These are phyloP conservation scores for Emydura subglobosa DNA, from an alignment of 2,113 vertebrate genomes.

Conservation along the genomic window DNA sequence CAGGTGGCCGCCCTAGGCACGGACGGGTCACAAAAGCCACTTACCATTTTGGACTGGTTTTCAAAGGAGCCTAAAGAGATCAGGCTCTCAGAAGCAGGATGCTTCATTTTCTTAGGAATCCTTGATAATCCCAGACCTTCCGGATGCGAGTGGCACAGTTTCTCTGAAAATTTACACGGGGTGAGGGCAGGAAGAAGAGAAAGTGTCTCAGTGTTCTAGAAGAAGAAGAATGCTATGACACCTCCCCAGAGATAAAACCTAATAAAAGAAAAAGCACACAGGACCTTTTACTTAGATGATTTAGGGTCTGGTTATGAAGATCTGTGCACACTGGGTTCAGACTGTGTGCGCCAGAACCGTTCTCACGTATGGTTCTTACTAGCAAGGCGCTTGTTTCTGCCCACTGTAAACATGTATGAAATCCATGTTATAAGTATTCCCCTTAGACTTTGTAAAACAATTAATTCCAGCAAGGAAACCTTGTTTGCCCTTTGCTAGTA, in stretches of 20 bases:
- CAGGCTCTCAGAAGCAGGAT: background rate
- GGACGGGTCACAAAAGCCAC: background rate
- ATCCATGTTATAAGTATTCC: background rate
- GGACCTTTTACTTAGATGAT: background rate
- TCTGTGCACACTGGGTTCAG: background rate
- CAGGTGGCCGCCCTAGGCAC: too few relatives aligned
- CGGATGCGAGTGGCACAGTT: background rate
- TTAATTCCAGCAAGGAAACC: background rate
- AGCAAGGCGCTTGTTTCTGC: background rate
- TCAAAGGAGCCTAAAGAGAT: background rate
- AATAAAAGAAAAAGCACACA: background rate
- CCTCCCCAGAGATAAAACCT: background rate
- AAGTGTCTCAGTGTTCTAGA: background rate
- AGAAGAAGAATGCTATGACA: fast-evolving
- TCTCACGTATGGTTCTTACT: background rate
- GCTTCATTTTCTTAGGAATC: background rate
- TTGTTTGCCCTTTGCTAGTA: background rate
- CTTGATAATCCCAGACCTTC: background rate
- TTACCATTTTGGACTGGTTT: background rate
- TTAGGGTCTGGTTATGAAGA: background rate
- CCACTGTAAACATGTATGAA: background rate
- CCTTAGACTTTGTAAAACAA: background rate
- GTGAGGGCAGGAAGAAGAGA: fast-evolving
- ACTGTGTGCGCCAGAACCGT: background rate
- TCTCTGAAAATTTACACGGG: fast-evolving